These are phyloP conservation scores for Micrasema minimum DNA, from an alignment of 1,140 invertebrate species.

Conservation along the genomic window DNA sequence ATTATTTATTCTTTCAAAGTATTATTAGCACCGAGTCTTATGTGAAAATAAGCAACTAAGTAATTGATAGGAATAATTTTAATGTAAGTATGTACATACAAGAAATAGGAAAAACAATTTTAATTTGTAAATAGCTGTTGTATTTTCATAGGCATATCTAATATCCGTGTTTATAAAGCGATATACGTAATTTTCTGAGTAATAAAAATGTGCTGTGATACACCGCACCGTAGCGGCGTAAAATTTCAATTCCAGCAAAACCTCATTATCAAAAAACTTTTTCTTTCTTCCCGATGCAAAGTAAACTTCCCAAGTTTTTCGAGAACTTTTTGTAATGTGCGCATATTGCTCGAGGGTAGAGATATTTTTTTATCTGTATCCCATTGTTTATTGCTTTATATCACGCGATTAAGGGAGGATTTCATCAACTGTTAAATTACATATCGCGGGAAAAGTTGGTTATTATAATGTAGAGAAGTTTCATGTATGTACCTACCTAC, in stretches of 20 bases:
- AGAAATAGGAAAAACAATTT: constrained; percentile 16
- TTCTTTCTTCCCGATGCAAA: not conserved
- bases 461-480: constrained; percentile 44
- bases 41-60: no score
- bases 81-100: no score
- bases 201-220: constrained; percentile 25
- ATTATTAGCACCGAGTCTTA: no score
- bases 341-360: not conserved
- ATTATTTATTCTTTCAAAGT: no score
- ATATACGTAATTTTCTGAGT: constrained; percentile 16
- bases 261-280: not conserved
- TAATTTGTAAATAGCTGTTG: constrained; percentile 23
- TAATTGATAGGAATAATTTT: no score
- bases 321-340: no score
- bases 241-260: not conserved
- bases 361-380: no score
- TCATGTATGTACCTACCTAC: no score
- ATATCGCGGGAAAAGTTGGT: constrained; percentile 50
- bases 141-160: constrained; percentile 23
- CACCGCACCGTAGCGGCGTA: not conserved
- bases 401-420: constrained; percentile 46
- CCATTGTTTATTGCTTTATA: constrained; percentile 14
- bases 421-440: constrained; percentile 53
- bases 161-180: constrained; percentile 24
- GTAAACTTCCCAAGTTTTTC: no score